Conservation (phyloP, 1,140 invertebrate genomes). For the Lerema accius region DNA sequence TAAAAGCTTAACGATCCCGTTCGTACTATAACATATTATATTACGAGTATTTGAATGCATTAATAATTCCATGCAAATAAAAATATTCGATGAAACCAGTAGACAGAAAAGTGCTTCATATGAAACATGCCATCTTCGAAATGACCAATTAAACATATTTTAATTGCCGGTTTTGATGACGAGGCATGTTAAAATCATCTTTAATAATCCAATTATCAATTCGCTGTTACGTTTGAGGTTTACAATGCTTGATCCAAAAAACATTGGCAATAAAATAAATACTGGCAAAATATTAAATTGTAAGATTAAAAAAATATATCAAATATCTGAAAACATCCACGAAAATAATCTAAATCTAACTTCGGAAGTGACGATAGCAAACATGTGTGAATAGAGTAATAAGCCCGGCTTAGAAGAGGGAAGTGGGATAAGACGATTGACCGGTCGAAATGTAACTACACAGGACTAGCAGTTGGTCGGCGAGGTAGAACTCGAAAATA, state of each 20-base stretch:
- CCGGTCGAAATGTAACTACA: constrained; percentile 44
- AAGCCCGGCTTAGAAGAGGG: constrained; percentile 34
- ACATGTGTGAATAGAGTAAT: constrained; percentile 30
- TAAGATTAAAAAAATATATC: no score
- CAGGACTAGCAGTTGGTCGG: constrained; percentile 43
- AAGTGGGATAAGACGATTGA: constrained; percentile 46
- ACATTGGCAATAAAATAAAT: no score
- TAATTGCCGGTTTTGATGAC: constrained; percentile 4
- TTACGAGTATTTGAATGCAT: no score
- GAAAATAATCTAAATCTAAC: background rate
- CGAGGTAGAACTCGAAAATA: constrained; percentile 46
- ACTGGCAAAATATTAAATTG: no score
- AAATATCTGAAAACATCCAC: no score
- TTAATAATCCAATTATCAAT: constrained; percentile 10
- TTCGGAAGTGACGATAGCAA: constrained; percentile 17
- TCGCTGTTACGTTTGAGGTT: background rate
- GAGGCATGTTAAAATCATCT: background rate
- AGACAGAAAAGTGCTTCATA: background rate
- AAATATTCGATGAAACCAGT: background rate
- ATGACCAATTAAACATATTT: constrained; percentile 9
- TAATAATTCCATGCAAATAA: constrained; percentile 1
- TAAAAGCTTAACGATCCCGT: constrained; percentile 6
- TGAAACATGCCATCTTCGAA: constrained; percentile 1
- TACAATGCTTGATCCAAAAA: no score
- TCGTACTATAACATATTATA: no score